Conservation (phyloP, 92 coral and sea anemone species). For the Epizoanthus stellaris region DNA sequence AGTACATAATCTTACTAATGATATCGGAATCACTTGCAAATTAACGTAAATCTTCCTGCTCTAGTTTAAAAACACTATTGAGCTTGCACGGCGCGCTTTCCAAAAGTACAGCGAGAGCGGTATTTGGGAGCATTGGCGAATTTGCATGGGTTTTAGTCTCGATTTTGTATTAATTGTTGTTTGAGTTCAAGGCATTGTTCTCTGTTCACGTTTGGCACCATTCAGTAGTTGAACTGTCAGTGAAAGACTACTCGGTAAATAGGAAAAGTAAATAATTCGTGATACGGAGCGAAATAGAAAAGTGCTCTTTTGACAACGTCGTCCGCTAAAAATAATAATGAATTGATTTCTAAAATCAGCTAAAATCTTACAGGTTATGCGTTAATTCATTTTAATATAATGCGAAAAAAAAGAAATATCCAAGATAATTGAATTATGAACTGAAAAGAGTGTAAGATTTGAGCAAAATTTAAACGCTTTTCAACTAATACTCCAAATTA, state of each 20-base stretch:
- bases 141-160: neutral
- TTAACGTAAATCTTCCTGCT: neutral
- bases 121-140: neutral
- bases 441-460: too few relatives aligned
- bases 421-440: too few relatives aligned
- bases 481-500: too few relatives aligned
- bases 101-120: constrained; percentile 7
- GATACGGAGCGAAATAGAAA: neutral
- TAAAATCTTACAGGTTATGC: neutral
- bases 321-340: neutral
- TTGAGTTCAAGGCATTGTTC: constrained; percentile 29
- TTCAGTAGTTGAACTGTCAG: constrained; percentile 7
- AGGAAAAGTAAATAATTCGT: neutral
- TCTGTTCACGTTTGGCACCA: neutral
- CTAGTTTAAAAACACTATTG: neutral
- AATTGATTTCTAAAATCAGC: neutral
- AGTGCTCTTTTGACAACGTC: neutral
- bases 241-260: constrained; percentile 6
- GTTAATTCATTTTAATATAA: too few relatives aligned
- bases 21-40: neutral
- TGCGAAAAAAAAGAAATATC: too few relatives aligned
- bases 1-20: too few relatives aligned
- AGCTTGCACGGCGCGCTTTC: neutral
- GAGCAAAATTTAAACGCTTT: too few relatives aligned
- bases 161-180: constrained; percentile 12